These are phyloP conservation scores for Argyresthia albistria DNA, from an alignment of 2,888 invertebrate species.

Conservation along the genomic window DNA sequence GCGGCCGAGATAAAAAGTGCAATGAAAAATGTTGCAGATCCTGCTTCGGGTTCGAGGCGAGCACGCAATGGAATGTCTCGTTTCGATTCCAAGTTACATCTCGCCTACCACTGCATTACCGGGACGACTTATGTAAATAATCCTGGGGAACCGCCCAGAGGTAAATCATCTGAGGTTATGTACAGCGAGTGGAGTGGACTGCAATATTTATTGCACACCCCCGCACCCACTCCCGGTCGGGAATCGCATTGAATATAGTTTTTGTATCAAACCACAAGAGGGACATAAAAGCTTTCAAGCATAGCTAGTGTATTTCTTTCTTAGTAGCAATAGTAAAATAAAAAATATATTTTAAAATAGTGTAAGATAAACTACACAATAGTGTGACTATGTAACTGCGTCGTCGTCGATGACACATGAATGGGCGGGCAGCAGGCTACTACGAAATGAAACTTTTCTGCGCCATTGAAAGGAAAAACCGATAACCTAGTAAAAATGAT, in stretches of 20 bases:
- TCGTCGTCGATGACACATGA: no score
- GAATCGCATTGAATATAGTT: constrained; percentile 32
- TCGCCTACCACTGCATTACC: constrained; percentile 3
- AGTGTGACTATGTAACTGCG: no score
- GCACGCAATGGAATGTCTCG: constrained; percentile 3
- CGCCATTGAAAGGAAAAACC: not conserved
- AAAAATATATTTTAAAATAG: no score
- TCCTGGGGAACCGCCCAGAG: constrained; percentile 23
- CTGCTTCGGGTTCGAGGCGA: not conserved
- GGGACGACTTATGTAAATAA: constrained; percentile 14
- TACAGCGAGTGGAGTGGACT: constrained; percentile 24
- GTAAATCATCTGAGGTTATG: constrained; percentile 36
- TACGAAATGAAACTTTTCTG: not conserved
- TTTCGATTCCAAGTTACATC: constrained; percentile 1
- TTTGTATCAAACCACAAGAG: constrained; percentile 20
- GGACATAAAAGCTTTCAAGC: no score
- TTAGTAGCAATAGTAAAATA: no score
- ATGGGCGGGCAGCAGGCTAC: no score
- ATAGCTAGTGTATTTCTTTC: no score
- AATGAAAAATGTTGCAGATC: not conserved
- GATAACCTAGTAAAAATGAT: not conserved
- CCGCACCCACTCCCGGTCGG: constrained; percentile 23
- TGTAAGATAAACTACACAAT: no score
- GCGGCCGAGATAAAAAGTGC: not conserved
- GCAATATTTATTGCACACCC: constrained; percentile 44